These are phyloP conservation scores for Trididemnum clinides DNA, from an alignment of 23 tunicate genomes.

Conservation along the genomic window DNA sequence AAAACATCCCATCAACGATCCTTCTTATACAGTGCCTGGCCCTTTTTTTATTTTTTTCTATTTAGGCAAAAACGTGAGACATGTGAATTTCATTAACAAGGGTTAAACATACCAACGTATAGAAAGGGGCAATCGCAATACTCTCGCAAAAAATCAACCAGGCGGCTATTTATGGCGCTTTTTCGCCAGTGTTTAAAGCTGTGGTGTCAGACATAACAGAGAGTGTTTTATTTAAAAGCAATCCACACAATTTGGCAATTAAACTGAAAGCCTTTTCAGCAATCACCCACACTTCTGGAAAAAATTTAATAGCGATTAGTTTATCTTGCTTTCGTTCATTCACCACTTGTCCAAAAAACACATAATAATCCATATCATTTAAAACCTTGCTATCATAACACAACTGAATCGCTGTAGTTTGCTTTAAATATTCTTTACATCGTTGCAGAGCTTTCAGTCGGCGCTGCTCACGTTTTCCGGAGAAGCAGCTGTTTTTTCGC, in stretches of 20 bases:
- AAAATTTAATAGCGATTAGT: not conserved
- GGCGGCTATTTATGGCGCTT: not conserved
- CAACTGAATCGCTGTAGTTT: not conserved
- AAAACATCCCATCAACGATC: no score
- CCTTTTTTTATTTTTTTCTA: no score
- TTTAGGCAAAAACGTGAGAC: no score
- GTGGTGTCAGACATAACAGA: not conserved
- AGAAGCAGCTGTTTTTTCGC: not conserved
- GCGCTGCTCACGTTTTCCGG: not conserved
- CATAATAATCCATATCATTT: not conserved
- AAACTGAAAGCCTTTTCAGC: not conserved
- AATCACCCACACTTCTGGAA: not conserved
- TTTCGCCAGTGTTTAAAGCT: no score
- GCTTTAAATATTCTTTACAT: no score
- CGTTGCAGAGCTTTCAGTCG: not conserved
- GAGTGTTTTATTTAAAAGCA: not conserved
- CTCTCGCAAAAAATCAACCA: not conserved
- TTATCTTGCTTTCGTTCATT: no score
- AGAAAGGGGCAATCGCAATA: not conserved
- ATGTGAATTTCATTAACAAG: no score
- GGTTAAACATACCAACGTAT: no score
- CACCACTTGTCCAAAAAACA: not conserved
- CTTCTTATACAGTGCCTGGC: no score
- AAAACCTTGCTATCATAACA: not conserved
- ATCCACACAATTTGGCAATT: not conserved